phyloP scores from a whole-genome alignment of 2,888 invertebrate genomes.

The Brachycybe producta region DNA sequence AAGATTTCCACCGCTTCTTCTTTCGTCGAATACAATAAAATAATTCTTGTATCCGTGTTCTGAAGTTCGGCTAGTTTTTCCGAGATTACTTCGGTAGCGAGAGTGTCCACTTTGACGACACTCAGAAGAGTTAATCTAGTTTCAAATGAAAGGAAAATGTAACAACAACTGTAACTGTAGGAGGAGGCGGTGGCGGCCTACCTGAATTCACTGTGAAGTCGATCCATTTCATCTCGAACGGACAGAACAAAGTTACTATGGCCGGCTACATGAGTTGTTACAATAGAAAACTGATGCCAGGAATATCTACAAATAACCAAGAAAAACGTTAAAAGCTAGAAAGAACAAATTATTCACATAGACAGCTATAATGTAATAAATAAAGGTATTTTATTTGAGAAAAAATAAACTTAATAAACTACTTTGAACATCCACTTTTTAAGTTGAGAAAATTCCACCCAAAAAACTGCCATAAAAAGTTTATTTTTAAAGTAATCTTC shows the following conservation, averaged over 20 bases:
- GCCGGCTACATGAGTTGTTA: slow-evolving; percentile 76
- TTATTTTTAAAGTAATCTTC: too few species aligned
- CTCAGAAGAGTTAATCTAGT: slow-evolving; percentile 23
- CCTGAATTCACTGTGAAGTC: slow-evolving; percentile 5
- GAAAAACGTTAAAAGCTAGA: not conserved
- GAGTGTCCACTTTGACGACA: slow-evolving; percentile 20
- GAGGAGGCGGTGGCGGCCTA: too few species aligned
- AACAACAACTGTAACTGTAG: not conserved
- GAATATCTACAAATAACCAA: slow-evolving; percentile 48
- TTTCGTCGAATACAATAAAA: slow-evolving; percentile 28
- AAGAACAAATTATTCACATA: not conserved
- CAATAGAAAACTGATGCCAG: slow-evolving; percentile 91
- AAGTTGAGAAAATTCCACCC: too few species aligned
- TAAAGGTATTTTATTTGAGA: not conserved
- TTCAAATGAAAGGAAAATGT: too few species aligned
- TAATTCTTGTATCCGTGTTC: slow-evolving; percentile 37
- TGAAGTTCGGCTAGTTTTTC: slow-evolving; percentile 64
- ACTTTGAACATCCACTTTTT: not conserved
- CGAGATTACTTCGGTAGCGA: slow-evolving; percentile 43
- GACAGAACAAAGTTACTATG: slow-evolving; percentile 93
- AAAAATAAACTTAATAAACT: too few species aligned
- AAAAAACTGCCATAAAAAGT: too few species aligned
- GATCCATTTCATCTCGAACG: slow-evolving; percentile 63
- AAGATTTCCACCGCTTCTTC: slow-evolving; percentile 21
- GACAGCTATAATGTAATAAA: not conserved